Conservation (phyloP, 2,888 invertebrate species). For the Acanthosepion lycidas region DNA sequence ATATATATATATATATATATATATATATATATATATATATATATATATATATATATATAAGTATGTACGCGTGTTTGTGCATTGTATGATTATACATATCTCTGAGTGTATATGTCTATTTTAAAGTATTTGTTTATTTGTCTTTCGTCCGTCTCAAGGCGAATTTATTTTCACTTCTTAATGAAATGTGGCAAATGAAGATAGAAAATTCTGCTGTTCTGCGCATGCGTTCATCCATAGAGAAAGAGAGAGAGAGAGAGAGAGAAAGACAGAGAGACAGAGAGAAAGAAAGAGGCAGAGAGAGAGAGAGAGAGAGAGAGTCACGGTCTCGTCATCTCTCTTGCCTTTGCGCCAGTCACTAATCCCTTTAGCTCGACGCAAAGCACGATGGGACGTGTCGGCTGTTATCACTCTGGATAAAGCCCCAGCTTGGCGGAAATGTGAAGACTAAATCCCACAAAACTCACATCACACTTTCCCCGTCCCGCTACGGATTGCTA, state of each 20-base stretch:
- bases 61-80: neutral
- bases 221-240: neutral
- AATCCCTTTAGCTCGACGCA: constrained; percentile 1
- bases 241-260: neutral
- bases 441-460: neutral
- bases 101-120: neutral
- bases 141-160: neutral
- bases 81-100: neutral
- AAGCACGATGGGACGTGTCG: neutral
- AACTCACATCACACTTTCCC: too few species aligned
- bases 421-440: neutral
- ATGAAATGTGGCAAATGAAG: neutral
- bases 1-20: too few species aligned
- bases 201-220: neutral
- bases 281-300: too few species aligned
- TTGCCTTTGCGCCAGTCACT: neutral
- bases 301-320: neutral
- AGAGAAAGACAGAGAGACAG: too few species aligned
- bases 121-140: neutral
- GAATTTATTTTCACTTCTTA: neutral
- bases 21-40: neutral
- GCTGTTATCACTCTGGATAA: constrained; percentile 6
- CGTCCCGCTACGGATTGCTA: neutral
- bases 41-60: neutral
- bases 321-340: neutral